Evolutionary conservation across 2,888 invertebrate species (phyloP).

Genomic region (Leptinotarsa peninsularis): DNA sequence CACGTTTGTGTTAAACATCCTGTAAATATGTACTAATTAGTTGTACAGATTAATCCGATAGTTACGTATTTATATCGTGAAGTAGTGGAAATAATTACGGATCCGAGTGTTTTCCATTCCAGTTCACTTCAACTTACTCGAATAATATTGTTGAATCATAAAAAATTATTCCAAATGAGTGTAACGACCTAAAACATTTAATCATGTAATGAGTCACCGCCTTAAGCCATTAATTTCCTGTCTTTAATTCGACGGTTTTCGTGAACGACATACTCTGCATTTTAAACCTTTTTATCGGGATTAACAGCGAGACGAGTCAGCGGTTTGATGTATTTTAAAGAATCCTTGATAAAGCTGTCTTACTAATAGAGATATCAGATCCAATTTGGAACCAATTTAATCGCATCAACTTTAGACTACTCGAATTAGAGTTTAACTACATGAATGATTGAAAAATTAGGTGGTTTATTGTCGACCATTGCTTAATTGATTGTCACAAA

Average conservation of each 20-base stretch:
- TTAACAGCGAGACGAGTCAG: too few relatives aligned
- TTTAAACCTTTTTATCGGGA: constrained; percentile 19
- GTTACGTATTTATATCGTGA: background rate
- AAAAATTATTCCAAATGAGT: constrained; percentile 20
- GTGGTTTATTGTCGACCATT: background rate
- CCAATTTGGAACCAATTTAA: background rate
- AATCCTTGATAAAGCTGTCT: background rate
- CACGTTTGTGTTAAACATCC: too few relatives aligned
- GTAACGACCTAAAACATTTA: constrained; percentile 33
- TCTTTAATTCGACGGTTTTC: constrained; percentile 28
- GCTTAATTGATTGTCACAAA: background rate
- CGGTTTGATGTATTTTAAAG: background rate
- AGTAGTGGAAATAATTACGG: constrained; percentile 19
- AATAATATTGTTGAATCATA: constrained; percentile 25
- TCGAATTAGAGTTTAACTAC: background rate
- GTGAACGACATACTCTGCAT: too few relatives aligned
- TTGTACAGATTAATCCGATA: background rate
- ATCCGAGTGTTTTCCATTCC: constrained; percentile 21
- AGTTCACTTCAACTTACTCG: constrained; percentile 17
- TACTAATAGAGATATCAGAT: background rate
- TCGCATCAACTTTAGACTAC: background rate
- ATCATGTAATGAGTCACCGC: constrained; percentile 30
- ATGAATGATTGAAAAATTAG: background rate
- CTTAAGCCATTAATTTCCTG: constrained; percentile 28
- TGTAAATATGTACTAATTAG: background rate